These are phyloP conservation scores for Vanessa cardui DNA, from an alignment of 2,888 invertebrate species.

Conservation along the genomic window DNA sequence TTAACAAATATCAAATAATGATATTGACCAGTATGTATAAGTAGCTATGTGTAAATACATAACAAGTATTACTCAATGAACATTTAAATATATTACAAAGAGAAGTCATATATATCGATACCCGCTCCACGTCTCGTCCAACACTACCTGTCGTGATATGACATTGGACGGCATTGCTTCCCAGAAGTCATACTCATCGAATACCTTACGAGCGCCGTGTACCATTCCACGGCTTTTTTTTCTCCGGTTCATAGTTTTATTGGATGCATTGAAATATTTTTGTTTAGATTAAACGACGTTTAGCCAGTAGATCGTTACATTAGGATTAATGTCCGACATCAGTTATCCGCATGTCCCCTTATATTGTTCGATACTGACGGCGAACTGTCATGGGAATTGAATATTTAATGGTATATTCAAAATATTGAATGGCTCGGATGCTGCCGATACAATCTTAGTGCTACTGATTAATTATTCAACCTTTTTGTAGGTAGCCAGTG, in stretches of 20 bases:
- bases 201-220: constrained; percentile 74
- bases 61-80: too few relatives aligned
- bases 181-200: constrained; percentile 77
- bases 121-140: constrained; percentile 47
- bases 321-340: constrained; percentile 81
- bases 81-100: constrained; percentile 30
- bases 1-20: too few relatives aligned
- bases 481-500: constrained; percentile 36
- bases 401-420: constrained; percentile 38
- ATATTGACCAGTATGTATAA: too few relatives aligned
- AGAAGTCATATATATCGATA: too few relatives aligned
- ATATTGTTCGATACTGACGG: constrained; percentile 54
- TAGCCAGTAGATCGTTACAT: constrained; percentile 74
- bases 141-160: constrained; percentile 76
- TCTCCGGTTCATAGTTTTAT: constrained; percentile 73
- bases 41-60: too few relatives aligned
- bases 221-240: constrained; percentile 65
- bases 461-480: constrained; percentile 39
- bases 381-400: constrained; percentile 57
- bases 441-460: constrained; percentile 34
- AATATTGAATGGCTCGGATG: constrained; percentile 37
- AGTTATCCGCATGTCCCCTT: constrained; percentile 61
- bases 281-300: constrained; percentile 80
- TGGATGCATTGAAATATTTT: constrained; percentile 80
- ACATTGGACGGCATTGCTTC: constrained; percentile 76